Evolutionary conservation across 2,113 vertebrate genomes (phyloP).

Genomic region (Sinocyclocheilus grahami): DNA sequence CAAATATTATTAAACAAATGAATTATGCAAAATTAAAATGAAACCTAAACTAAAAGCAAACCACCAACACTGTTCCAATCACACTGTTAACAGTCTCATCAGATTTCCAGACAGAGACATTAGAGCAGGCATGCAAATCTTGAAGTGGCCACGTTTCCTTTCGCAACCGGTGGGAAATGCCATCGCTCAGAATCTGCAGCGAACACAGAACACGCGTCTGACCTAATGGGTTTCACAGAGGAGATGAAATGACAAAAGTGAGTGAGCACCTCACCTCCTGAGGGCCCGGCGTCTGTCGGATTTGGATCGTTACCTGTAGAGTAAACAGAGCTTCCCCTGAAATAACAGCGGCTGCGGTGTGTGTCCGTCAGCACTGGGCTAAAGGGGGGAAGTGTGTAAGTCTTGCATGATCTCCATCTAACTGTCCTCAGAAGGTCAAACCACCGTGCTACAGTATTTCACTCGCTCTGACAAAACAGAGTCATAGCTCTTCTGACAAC

Average conservation of each 20-base stretch:
- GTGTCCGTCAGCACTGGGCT: conserved; percentile 69
- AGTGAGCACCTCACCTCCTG: conserved; percentile 76
- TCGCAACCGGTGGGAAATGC: conserved; percentile 2
- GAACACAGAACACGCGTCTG: conserved; percentile 61
- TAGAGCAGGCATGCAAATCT: conserved; percentile 5
- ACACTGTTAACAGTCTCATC: conserved; percentile 51
- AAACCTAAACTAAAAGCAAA: neutral
- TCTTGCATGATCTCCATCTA: neutral
- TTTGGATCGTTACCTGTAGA: conserved; percentile 77
- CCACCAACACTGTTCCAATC: neutral
- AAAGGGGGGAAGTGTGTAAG: conserved; percentile 35
- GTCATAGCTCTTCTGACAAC: neutral
- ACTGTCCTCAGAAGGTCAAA: conserved; percentile 17
- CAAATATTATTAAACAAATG: neutral
- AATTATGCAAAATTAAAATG: neutral
- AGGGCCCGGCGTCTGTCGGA: conserved; percentile 73
- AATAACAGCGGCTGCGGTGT: conserved; percentile 65
- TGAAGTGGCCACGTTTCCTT: neutral
- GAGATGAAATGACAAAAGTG: conserved; percentile 77
- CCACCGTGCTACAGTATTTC: neutral
- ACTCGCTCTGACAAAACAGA: neutral
- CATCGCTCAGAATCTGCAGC: conserved; percentile 31
- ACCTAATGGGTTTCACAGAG: conserved; percentile 80
- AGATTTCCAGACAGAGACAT: conserved; percentile 17
- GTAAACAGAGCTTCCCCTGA: conserved; percentile 74